Conservation (phyloP, 2,113 vertebrate species). For the Archocentrus centrarchus region DNA sequence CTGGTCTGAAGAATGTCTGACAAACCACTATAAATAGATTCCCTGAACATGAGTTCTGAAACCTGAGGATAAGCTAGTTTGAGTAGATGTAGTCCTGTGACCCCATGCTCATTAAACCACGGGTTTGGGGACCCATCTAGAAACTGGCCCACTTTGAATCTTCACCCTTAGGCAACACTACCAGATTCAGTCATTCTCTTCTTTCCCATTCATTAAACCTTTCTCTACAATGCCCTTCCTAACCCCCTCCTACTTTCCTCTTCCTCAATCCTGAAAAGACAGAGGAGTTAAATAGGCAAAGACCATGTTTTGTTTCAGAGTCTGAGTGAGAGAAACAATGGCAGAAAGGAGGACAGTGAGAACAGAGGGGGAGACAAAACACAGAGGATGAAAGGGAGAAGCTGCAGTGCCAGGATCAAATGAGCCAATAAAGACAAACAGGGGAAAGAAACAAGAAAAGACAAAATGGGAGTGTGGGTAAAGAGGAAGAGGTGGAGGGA, state of each 20-base stretch:
- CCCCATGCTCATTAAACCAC: slow-evolving; percentile 42
- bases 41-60: slow-evolving; percentile 29
- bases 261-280: slow-evolving; percentile 15
- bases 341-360: not conserved
- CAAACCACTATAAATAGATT: slow-evolving; percentile 21
- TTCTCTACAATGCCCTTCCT: not conserved
- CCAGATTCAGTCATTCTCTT: slow-evolving; percentile 20
- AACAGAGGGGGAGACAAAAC: not conserved
- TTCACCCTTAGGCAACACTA: slow-evolving; percentile 31
- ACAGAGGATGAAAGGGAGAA: not conserved
- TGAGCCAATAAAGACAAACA: slow-evolving; percentile 20
- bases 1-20: not conserved
- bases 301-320: not conserved
- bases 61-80: slow-evolving; percentile 33
- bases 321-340: not conserved
- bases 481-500: slow-evolving; percentile 5
- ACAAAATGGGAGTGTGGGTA: not conserved
- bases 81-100: slow-evolving; percentile 13
- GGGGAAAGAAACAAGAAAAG: slow-evolving; percentile 7
- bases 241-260: slow-evolving; percentile 6
- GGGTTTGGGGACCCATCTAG: slow-evolving; percentile 21
- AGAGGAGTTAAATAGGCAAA: slow-evolving; percentile 31
- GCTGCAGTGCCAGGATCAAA: not conserved
- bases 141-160: slow-evolving; percentile 50
- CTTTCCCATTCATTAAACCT: slow-evolving; percentile 28